phyloP scores from a whole-genome alignment of 2,797 vertebrate species.

The Pempheris klunzingeri region DNA sequence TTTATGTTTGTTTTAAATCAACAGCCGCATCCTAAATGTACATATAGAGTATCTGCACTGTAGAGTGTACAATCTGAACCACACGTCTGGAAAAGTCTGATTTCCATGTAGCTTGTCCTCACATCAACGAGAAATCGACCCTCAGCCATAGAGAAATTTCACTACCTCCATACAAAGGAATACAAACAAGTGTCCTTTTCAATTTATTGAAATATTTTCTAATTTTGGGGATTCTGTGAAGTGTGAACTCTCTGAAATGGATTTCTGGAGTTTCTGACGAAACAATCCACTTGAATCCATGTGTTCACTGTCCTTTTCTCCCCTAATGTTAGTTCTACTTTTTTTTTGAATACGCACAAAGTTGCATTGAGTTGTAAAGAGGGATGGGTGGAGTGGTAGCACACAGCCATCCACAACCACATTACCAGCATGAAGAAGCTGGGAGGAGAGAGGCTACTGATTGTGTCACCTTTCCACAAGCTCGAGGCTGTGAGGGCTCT shows the following conservation, averaged over 20 bases:
- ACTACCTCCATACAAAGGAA: slow-evolving; percentile 16
- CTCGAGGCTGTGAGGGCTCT: slow-evolving; percentile 76
- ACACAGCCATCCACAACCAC: slow-evolving; percentile 38
- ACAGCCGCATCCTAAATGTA: not conserved
- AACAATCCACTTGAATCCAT: slow-evolving; percentile 44
- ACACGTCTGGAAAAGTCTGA: not conserved
- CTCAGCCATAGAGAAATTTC: slow-evolving; percentile 7
- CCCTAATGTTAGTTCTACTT: slow-evolving; percentile 34
- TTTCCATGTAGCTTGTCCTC: slow-evolving; percentile 17
- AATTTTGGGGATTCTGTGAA: slow-evolving; percentile 30
- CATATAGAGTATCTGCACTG: no score
- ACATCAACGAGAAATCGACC: slow-evolving; percentile 21
- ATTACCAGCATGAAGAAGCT: slow-evolving; percentile 51
- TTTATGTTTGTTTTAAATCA: no score
- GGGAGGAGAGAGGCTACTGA: slow-evolving; percentile 68
- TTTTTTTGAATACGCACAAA: slow-evolving; percentile 54
- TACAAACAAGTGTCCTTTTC: slow-evolving; percentile 3
- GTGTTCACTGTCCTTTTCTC: slow-evolving; percentile 34
- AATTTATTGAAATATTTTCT: slow-evolving; percentile 36
- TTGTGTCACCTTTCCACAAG: slow-evolving; percentile 80
- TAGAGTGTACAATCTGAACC: not conserved
- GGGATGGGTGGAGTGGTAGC: not conserved
- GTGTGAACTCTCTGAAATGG: slow-evolving; percentile 40
- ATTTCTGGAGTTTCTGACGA: slow-evolving; percentile 36
- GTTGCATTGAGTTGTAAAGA: slow-evolving; percentile 43